Evolutionary conservation across 2,113 vertebrate genomes (phyloP), one percentile per base, ranked within the genome.

Genomic region (Pelusios castaneus): DNA sequence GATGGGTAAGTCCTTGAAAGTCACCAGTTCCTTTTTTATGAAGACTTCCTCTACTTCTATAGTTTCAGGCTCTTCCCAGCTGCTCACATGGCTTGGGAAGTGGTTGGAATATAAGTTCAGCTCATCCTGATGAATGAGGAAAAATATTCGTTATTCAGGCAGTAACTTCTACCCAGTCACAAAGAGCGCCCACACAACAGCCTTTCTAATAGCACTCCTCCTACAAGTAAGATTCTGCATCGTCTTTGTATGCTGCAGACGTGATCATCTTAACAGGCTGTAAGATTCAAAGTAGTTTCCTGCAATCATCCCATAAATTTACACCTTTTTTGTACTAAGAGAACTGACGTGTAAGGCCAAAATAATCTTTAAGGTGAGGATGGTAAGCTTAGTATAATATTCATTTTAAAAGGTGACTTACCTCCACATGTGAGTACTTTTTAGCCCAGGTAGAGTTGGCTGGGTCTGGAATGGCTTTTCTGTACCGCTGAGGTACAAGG

Each of bases 401-500:
- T 1, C 1, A 27, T 14, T 34, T 5, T 19, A 12, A 7, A n/a
- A 8, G 9, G 6, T 21, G 0, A 2, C 77, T 97, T 97, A 98
- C 98, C 98, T 98, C 86, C 31, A 16, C 0, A 1, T 89, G 41
- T 1, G 1, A 3, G 19, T 95, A 95, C 7, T 92, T 96, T 93
- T 95, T 98, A 34, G 96, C 98, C 97, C 98, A 98, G 0, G 87
- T 67, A 11, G 98, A 98, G 0, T 98, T 98, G 1, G 98, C 98
- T 3, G 98, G 98, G 83, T 98, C 98, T 11, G 98, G 98, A 45
- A 98, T 93, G 63, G 96, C 84, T 95, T 95, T 94, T 92, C 87
- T 87, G 2, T 92, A 97, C 96, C 97, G 97, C 81, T 95, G 96
- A 0, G 97, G 97, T 60, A 90, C 17, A 67, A 98, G 90, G 21